Evolutionary conservation across 2,797 vertebrate species (phyloP).

Genomic region (Tauraco hartlaubi): DNA sequence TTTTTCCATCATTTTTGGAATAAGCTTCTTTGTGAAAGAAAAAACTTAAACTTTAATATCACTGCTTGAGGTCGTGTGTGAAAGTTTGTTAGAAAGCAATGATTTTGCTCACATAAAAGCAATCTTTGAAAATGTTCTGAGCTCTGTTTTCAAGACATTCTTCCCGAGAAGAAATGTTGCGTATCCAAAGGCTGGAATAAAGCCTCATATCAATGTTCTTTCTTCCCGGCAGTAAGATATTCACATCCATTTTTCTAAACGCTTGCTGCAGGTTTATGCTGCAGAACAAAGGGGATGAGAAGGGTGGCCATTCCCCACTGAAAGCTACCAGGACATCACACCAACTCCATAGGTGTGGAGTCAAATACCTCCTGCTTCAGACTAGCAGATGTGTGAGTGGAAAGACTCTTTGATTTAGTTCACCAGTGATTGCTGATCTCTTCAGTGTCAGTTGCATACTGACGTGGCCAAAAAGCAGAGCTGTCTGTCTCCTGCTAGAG

Average conservation of each 20-base stretch:
- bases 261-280: neutral
- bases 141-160: neutral
- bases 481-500: neutral
- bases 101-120: neutral
- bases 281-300: neutral
- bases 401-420: neutral
- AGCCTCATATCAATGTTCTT: neutral
- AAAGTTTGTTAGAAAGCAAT: neutral
- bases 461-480: neutral
- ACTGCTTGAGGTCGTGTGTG: neutral
- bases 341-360: neutral
- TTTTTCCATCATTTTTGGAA: neutral
- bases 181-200: neutral
- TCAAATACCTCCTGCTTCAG: neutral
- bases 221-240: neutral
- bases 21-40: neutral
- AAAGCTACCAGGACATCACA: neutral
- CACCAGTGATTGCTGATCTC: neutral
- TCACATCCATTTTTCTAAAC: neutral
- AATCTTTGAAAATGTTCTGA: neutral
- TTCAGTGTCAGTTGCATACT: neutral
- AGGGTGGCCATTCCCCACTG: neutral
- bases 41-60: neutral
- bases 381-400: neutral
- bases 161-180: neutral